A percentile compares a stretch with the other conserved stretches of the same genome.
Evolutionary conservation across 2,888 invertebrate species (phyloP).

Genomic region (Norana najaformis): DNA sequence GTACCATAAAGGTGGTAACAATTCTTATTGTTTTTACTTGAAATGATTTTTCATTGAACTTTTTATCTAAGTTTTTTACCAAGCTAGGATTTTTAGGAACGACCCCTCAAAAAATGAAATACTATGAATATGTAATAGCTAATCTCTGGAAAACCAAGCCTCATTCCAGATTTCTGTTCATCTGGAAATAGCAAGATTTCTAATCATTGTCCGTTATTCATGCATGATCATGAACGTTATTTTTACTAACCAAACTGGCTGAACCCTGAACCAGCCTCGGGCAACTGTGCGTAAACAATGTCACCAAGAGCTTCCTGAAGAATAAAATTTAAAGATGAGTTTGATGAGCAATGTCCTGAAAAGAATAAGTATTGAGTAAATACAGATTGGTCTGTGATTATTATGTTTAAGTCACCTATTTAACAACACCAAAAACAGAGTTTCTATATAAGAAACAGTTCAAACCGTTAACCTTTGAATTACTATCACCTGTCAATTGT

Average conservation of each 20-base stretch:
- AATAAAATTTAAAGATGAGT: constrained; percentile 37
- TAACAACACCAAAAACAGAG: background rate
- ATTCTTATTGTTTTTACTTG: too few relatives aligned
- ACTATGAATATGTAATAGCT: too few relatives aligned
- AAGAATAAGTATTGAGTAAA: background rate
- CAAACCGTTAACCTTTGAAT: background rate
- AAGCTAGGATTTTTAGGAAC: too few relatives aligned
- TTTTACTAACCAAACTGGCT: constrained; percentile 70
- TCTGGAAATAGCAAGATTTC: too few relatives aligned
- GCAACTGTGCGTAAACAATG: constrained; percentile 92
- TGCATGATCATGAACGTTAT: background rate
- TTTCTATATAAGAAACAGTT: background rate
- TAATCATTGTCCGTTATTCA: background rate
- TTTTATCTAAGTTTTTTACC: too few relatives aligned
- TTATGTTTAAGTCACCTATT: too few relatives aligned
- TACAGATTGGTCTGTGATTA: background rate
- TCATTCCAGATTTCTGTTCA: too few relatives aligned
- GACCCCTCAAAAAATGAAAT: too few relatives aligned
- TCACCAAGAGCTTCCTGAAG: constrained; percentile 88
- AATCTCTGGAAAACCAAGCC: too few relatives aligned
- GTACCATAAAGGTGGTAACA: too few relatives aligned
- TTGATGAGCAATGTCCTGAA: constrained; percentile 31
- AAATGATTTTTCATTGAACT: too few relatives aligned
- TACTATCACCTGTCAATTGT: background rate
- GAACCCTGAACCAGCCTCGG: constrained; percentile 75